Evolutionary conservation across 2,888 invertebrate species (phyloP).

Genomic region (Sericinus montela): DNA sequence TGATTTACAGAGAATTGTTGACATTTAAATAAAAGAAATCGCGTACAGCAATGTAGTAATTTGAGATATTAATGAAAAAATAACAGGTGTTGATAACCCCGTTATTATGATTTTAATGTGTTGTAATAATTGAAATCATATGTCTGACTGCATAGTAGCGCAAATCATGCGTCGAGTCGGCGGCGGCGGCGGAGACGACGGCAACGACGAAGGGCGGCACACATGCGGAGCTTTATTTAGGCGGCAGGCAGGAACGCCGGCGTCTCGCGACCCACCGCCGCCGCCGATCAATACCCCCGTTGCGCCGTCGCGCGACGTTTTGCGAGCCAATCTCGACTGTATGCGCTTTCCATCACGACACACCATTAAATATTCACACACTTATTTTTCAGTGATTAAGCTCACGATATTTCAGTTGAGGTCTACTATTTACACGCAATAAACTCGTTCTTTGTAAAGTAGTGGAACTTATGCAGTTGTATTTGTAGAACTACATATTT

Average conservation of each 20-base stretch:
- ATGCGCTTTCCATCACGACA: constrained; percentile 63
- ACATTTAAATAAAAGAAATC: not conserved
- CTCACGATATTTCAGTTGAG: constrained; percentile 25
- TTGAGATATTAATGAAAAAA: not conserved
- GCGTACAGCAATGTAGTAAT: not conserved
- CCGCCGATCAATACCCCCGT: constrained; percentile 76
- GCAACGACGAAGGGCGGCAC: constrained; percentile 57
- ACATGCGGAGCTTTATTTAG: constrained; percentile 77
- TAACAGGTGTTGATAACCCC: not conserved
- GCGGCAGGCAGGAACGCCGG: constrained; percentile 71
- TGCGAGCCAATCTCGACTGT: constrained; percentile 65
- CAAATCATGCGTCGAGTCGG: constrained; percentile 32
- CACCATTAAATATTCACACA: constrained; percentile 76
- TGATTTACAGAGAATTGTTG: not conserved
- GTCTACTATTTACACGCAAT: not conserved
- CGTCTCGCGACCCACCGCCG: constrained; percentile 68
- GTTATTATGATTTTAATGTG: constrained; percentile 24
- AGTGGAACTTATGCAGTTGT: not conserved
- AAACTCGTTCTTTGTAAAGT: not conserved
- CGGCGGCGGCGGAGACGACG: constrained; percentile 31
- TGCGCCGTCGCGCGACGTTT: constrained; percentile 73
- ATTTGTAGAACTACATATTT: not conserved
- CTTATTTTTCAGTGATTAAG: constrained; percentile 65
- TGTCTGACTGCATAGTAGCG: constrained; percentile 33
- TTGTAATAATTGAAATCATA: constrained; percentile 28